A percentile compares a stretch with the other conserved stretches of the same genome.
Conservation (phyloP, 2,797 vertebrate species). For the Micromesistius poutassou region DNA sequence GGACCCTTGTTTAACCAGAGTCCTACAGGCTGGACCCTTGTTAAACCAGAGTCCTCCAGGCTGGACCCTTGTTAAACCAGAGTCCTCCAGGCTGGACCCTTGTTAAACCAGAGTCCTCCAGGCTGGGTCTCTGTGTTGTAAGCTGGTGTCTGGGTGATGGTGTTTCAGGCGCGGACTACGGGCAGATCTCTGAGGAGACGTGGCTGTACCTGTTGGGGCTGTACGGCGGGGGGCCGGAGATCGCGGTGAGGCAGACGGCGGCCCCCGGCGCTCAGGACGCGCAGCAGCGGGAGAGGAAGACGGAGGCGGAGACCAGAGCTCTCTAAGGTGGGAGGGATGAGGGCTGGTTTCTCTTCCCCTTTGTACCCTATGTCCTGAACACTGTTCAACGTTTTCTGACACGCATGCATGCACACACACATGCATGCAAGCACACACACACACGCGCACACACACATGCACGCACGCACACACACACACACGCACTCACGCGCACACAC, state of each 20-base stretch:
- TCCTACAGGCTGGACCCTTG: too few relatives aligned
- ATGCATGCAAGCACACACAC: background rate
- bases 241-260: constrained; percentile 87
- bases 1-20: too few relatives aligned
- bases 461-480: background rate
- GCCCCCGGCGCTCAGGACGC: constrained; percentile 78
- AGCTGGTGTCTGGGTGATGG: background rate
- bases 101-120: background rate
- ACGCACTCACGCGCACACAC: background rate
- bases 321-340: constrained; percentile 69
- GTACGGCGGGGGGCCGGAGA: constrained; percentile 91
- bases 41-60: too few relatives aligned
- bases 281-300: constrained; percentile 90
- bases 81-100: background rate
- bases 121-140: background rate
- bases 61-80: too few relatives aligned
- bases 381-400: background rate
- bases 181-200: constrained; percentile 97
- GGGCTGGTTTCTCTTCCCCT: constrained; percentile 6
- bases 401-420: background rate
- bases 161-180: constrained; percentile 88
- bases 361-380: background rate
- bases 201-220: constrained; percentile 89
- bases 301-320: constrained; percentile 91
- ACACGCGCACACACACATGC: background rate